Evolutionary conservation across 2,113 vertebrate genomes (phyloP).

Genomic region (Equus quagga): DNA sequence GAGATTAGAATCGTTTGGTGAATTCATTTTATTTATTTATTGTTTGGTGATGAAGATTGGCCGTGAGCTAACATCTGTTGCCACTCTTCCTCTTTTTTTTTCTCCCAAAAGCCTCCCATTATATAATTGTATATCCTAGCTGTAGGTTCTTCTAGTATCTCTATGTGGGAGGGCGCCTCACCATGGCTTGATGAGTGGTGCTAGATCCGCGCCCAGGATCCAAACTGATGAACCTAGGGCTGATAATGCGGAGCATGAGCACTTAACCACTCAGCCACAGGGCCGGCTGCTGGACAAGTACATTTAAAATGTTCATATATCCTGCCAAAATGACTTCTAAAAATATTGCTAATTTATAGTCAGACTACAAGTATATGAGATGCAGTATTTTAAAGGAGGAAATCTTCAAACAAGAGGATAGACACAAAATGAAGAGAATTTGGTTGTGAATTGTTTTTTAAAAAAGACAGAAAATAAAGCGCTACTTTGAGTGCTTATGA

Average conservation of each 20-base stretch:
- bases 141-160: too few species aligned
- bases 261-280: too few species aligned
- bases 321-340: neutral
- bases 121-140: too few species aligned
- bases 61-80: too few species aligned
- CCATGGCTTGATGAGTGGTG: too few species aligned
- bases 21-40: neutral
- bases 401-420: neutral
- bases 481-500: neutral
- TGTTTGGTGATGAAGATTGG: too few species aligned
- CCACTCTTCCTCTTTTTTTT: too few species aligned
- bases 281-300: neutral
- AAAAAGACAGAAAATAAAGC: conserved; percentile 24
- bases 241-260: too few species aligned
- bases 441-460: neutral
- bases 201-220: too few species aligned
- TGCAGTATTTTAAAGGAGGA: neutral
- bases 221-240: too few species aligned
- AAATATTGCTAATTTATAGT: neutral
- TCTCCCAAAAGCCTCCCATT: too few species aligned
- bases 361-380: neutral
- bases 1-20: neutral
- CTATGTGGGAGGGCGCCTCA: too few species aligned
- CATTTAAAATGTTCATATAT: neutral
- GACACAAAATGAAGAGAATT: neutral